Evolutionary conservation across 2,797 vertebrate species (phyloP).

Genomic region (Coregonus suidteri): DNA sequence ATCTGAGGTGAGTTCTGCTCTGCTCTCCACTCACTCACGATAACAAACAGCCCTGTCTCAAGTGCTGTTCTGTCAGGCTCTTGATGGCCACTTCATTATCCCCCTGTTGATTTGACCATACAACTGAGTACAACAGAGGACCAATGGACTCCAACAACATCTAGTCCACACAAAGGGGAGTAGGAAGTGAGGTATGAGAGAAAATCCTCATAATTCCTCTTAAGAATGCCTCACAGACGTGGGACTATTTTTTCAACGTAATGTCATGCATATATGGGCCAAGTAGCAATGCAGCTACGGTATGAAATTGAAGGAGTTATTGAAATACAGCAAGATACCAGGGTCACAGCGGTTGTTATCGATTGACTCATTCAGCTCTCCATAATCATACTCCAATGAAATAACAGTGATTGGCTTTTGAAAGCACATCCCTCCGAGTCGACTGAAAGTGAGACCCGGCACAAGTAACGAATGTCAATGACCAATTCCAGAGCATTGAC

Average conservation of each 20-base stretch:
- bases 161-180: neutral
- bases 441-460: neutral
- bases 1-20: conserved; percentile 85
- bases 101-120: neutral
- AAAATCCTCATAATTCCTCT: neutral
- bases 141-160: neutral
- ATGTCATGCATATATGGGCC: neutral
- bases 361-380: neutral
- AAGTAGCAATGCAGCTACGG: neutral
- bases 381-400: neutral
- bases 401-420: neutral
- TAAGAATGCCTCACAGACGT: neutral
- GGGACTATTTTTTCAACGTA: neutral
- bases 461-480: conserved; percentile 2
- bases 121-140: neutral
- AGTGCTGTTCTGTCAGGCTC: neutral
- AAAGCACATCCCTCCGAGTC: neutral
- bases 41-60: neutral
- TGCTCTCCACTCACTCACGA: neutral
- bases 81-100: neutral
- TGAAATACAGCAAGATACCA: neutral
- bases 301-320: neutral
- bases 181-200: neutral
- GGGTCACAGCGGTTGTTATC: neutral
- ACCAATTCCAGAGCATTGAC: neutral